Evolutionary conservation across 2,797 vertebrate species (phyloP), one percentile per base, ranked within the genome.

Genomic region (Lutjanus argentimaculatus): DNA sequence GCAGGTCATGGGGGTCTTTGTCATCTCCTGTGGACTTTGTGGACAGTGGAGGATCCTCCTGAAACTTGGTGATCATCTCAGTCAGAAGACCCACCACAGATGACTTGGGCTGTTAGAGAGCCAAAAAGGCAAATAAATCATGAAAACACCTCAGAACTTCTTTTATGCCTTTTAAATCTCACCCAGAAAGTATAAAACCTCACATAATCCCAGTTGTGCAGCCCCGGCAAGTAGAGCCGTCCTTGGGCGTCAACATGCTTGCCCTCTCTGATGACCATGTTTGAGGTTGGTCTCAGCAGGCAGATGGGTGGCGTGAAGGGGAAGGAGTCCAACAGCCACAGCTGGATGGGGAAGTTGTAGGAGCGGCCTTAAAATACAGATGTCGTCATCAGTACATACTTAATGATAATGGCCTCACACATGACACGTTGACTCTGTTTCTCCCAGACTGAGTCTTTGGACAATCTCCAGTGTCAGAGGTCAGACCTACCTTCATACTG

Each of bases 321-420:
- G 85, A 99, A 97, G 0, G 98, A 99, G 94, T 99, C 97, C 95
- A 99, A 80, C 85, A 99, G 95, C 99, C 98, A 99, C 67, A 99
- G 92, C 88, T 85, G 92, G 82, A 99, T 77, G 40, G 99, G 98
- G 78, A 99, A 96, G 93, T 99, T 99, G 83, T 99, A 99, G 2
- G 93, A 95, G 74, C 81, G 95, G 52, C 98, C 99, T 99, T 22
- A 1, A 66, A 21, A 77, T 0, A 64, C 14, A 84, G 36, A 64
- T 0, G 5, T 1, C 22, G 16, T 4, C 6, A 43, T 86, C 13
- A 87, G 77, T 58, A 43, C 42, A n/a, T 4, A 17, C 30, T 2
- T 36, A 36, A 36, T 36, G 4, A 17, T 17, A 52, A 14, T 10
- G 15, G 66, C 15, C 43, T 15, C 40, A 58, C 52, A 70, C 11